phyloP scores from a whole-genome alignment of 1,140 invertebrate species.

The Eriosoma lanigerum region DNA sequence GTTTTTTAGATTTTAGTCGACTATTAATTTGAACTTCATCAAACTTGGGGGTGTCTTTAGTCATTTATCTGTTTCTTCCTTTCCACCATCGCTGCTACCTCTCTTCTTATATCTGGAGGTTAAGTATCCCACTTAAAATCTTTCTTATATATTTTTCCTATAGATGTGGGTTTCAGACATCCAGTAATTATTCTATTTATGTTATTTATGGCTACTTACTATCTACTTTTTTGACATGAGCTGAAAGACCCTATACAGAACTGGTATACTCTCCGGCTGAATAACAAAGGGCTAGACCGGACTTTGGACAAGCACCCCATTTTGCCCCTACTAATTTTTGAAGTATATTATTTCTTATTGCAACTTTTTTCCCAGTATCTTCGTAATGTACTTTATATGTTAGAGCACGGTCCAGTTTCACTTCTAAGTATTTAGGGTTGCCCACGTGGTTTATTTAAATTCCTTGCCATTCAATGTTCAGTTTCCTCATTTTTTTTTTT shows the following conservation, averaged over 20 bases:
- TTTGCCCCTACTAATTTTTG: too few relatives aligned
- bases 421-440: not conserved
- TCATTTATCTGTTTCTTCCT: too few relatives aligned
- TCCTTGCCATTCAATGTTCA: too few relatives aligned
- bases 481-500: not conserved
- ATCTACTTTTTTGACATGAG: too few relatives aligned
- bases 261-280: not conserved
- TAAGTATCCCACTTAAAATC: not conserved
- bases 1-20: too few relatives aligned
- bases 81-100: not conserved
- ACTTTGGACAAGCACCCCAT: not conserved
- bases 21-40: too few relatives aligned
- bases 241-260: not conserved
- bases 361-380: too few relatives aligned
- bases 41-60: too few relatives aligned
- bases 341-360: too few relatives aligned
- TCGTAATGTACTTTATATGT: conserved; percentile 1
- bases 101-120: not conserved
- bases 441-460: conserved; percentile 11
- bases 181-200: conserved; percentile 3
- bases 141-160: not conserved
- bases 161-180: not conserved
- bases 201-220: not conserved
- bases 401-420: not conserved
- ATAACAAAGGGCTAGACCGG: conserved; percentile 3